Evolutionary conservation across 2,888 invertebrate genomes (phyloP).

Genomic region (Coenonympha arcania): DNA sequence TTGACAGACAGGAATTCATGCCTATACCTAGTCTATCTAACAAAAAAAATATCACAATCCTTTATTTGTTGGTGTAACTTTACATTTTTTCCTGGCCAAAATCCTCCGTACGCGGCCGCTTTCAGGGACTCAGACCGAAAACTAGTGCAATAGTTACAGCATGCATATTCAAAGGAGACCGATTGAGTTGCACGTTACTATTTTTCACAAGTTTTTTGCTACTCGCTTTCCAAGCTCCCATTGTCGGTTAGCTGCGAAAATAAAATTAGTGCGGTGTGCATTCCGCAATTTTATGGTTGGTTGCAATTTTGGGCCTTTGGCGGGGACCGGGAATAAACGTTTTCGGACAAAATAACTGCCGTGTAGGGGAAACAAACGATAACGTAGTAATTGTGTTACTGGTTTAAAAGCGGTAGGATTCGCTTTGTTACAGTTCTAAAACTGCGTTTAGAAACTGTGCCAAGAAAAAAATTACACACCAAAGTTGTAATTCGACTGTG

Average conservation of each 20-base stretch:
- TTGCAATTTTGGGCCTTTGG: slow-evolving; percentile 23
- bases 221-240: slow-evolving; percentile 23
- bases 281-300: slow-evolving; percentile 23
- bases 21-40: too few species aligned
- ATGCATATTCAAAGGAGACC: slow-evolving; percentile 28
- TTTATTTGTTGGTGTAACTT: neutral
- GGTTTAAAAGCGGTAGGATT: too few species aligned
- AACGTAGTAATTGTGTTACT: neutral
- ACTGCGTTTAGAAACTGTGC: too few species aligned
- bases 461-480: too few species aligned
- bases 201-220: slow-evolving; percentile 22
- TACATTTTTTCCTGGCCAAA: neutral
- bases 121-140: slow-evolving; percentile 5
- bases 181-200: slow-evolving; percentile 26
- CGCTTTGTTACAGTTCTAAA: too few species aligned
- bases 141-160: slow-evolving; percentile 23
- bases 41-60: too few species aligned
- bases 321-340: slow-evolving; percentile 1
- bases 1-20: too few species aligned
- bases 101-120: neutral
- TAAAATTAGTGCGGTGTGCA: slow-evolving; percentile 26
- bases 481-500: too few species aligned
- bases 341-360: neutral
- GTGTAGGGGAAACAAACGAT: neutral
- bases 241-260: slow-evolving; percentile 25